phyloP scores from a whole-genome alignment of 2,888 invertebrate species.

The Torymus tubicola region DNA sequence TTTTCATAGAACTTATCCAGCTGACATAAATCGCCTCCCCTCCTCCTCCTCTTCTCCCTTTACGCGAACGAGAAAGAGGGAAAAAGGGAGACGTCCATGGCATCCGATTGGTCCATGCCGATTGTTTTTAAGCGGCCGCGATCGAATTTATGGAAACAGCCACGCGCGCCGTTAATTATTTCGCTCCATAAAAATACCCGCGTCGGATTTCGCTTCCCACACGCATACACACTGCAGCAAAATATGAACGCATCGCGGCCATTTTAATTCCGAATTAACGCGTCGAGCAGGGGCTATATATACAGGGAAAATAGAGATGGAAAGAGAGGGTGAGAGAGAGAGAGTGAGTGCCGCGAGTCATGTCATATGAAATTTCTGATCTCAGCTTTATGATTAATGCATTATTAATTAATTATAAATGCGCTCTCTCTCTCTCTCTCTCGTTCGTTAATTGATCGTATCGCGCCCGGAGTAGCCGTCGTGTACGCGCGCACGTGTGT shows the following conservation, averaged over 20 bases:
- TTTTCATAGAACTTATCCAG: conserved; percentile 53
- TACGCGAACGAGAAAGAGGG: not conserved
- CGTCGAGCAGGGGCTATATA: not conserved
- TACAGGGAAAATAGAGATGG: not conserved
- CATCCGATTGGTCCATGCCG: conserved; percentile 40
- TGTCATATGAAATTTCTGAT: conserved; percentile 49
- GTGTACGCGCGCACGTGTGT: not conserved
- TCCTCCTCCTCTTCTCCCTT: no score
- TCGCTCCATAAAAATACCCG: conserved; percentile 51
- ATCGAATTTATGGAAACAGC: conserved; percentile 46
- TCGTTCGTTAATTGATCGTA: conserved; percentile 62
- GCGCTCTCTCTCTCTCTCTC: conserved; percentile 20
- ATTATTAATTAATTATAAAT: conserved; percentile 71
- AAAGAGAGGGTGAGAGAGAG: conserved; percentile 46
- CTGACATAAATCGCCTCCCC: conserved; percentile 37
- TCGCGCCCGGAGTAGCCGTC: not conserved
- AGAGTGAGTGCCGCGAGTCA: not conserved
- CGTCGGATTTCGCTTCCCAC: conserved; percentile 4
- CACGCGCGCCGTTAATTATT: conserved; percentile 61
- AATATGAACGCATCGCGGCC: conserved; percentile 5
- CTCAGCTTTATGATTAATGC: conserved; percentile 66
- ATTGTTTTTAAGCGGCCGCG: conserved; percentile 55
- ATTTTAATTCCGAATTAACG: conserved; percentile 44
- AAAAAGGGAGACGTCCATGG: not conserved
- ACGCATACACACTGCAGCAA: not conserved